These are phyloP conservation scores for Pantherophis guttatus DNA, from an alignment of 2,113 vertebrate genomes.

Conservation along the genomic window DNA sequence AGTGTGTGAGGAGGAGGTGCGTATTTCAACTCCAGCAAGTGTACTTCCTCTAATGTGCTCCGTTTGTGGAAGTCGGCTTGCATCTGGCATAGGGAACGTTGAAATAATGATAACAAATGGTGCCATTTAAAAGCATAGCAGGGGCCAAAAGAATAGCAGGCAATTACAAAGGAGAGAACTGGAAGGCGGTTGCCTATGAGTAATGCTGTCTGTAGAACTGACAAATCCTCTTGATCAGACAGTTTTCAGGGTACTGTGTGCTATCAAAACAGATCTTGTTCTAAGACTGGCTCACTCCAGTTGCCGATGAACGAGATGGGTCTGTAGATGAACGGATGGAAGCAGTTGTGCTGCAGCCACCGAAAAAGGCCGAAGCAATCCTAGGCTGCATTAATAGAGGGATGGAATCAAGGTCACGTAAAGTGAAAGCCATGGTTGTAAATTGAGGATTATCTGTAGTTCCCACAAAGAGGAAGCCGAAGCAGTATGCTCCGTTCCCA, in stretches of 20 bases:
- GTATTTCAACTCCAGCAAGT: conserved; percentile 62
- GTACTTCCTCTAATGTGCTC: conserved; percentile 61
- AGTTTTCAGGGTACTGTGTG: conserved; percentile 1
- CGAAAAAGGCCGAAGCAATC: background rate
- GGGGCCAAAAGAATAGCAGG: conserved; percentile 47
- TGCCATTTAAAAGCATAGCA: conserved; percentile 53
- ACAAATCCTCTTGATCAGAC: conserved; percentile 4
- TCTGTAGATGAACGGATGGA: background rate
- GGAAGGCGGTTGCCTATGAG: conserved; percentile 56
- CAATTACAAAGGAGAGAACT: conserved; percentile 51
- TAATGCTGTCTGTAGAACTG: conserved; percentile 23
- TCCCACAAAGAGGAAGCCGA: background rate
- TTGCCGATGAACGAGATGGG: background rate
- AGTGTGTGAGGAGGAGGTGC: background rate
- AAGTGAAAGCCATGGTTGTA: background rate
- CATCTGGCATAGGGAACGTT: conserved; percentile 57
- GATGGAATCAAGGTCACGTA: background rate
- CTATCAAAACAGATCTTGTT: conserved; percentile 35
- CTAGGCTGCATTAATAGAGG: background rate
- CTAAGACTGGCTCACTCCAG: conserved; percentile 13
- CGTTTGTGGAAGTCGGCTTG: conserved; percentile 61
- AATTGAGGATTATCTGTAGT: background rate
- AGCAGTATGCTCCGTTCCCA: no score
- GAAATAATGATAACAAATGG: conserved; percentile 49
- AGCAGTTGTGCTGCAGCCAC: background rate